Evolutionary conservation across 2,113 vertebrate species (phyloP).

Genomic region (Excalfactoria chinensis): DNA sequence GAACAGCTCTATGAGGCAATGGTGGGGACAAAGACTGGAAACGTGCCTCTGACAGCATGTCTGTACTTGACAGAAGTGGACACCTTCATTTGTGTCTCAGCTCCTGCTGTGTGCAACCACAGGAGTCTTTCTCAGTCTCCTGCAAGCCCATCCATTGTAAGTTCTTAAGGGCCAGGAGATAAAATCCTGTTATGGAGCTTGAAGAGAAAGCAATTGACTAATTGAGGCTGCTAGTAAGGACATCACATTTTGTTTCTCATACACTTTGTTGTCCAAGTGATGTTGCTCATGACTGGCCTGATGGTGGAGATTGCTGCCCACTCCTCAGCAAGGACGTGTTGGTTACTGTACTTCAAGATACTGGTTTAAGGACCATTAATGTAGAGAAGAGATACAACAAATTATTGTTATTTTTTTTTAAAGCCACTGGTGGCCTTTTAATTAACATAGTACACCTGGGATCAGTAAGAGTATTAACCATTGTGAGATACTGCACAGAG

Average conservation of each 20-base stretch:
- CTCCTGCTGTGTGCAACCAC: neutral
- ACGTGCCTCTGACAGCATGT: neutral
- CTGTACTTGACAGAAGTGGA: fast-evolving
- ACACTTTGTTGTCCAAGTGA: neutral
- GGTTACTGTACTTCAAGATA: neutral
- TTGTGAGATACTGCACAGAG: neutral
- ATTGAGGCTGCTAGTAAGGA: neutral
- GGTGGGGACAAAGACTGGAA: neutral
- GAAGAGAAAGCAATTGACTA: neutral
- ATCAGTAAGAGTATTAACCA: neutral
- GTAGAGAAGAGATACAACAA: fast-evolving
- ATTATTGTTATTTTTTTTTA: no score
- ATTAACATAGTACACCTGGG: neutral
- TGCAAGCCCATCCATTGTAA: neutral
- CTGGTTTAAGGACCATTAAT: neutral
- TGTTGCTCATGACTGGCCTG: neutral
- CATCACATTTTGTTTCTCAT: neutral
- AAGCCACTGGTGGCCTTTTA: neutral
- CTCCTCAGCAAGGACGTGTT: neutral
- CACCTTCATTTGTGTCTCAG: neutral
- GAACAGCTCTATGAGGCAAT: neutral
- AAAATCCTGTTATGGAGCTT: neutral
- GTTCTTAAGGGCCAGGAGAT: neutral
- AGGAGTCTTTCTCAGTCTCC: neutral
- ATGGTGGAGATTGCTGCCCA: neutral